phyloP scores from a whole-genome alignment of 2,113 vertebrate species.

The Oreochromis spilurus region DNA sequence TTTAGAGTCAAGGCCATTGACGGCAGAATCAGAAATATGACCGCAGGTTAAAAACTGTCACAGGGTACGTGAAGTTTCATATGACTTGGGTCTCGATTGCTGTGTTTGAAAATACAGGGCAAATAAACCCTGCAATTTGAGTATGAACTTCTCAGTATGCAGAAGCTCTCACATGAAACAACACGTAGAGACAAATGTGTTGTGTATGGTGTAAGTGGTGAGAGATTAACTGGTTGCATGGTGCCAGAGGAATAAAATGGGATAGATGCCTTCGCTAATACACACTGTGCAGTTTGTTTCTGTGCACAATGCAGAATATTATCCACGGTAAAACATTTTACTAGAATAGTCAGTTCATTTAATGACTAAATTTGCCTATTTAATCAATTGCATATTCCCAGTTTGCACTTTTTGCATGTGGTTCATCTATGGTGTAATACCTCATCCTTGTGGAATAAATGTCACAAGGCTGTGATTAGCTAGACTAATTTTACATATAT shows the following conservation, averaged over 20 bases:
- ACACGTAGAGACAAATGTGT: background rate
- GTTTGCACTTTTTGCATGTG: constrained; percentile 23
- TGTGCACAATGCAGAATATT: background rate
- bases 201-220: constrained; percentile 1
- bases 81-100: constrained; percentile 65
- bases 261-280: background rate
- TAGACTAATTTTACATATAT: background rate
- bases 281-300: background rate
- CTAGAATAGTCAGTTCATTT: background rate
- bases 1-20: constrained; percentile 83
- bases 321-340: background rate
- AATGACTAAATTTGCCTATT: background rate
- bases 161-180: constrained; percentile 10
- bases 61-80: constrained; percentile 41
- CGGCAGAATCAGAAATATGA: constrained; percentile 93
- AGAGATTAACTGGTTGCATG: background rate
- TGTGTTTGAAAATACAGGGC: constrained; percentile 72
- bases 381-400: background rate
- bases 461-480: background rate
- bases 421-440: background rate
- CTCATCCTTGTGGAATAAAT: background rate
- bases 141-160: constrained; percentile 25
- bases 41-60: constrained; percentile 33
- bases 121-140: constrained; percentile 17
- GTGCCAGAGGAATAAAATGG: constrained; percentile 6